These are phyloP conservation scores for Siderastrea radians DNA, from an alignment of 92 coral and sea anemone species.

Conservation along the genomic window DNA sequence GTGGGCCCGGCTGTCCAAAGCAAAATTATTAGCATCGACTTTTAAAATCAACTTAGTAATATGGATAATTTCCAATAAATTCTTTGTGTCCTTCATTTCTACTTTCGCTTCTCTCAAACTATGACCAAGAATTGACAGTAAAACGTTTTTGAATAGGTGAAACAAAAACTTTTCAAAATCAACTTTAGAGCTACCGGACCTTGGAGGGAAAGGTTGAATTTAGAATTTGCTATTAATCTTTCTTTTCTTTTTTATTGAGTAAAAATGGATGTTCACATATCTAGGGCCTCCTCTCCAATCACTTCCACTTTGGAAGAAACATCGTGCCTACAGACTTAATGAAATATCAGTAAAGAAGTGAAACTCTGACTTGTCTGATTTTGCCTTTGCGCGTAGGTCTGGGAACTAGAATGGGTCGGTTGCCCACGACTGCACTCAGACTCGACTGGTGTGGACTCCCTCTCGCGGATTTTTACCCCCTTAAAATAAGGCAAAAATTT, in stretches of 20 bases:
- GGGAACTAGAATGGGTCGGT: no score
- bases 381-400: not conserved
- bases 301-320: not conserved
- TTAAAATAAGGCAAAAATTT: no score
- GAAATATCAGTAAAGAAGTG: slow-evolving; percentile 19
- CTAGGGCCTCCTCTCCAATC: not conserved
- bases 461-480: no score
- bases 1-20: not conserved
- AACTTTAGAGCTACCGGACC: no score
- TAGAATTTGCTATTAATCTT: no score
- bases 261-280: slow-evolving; percentile 21
- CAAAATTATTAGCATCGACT: not conserved
- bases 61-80: no score
- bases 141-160: not conserved
- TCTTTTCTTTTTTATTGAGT: not conserved
- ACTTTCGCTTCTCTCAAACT: not conserved
- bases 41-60: no score
- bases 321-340: not conserved
- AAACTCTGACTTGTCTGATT: not conserved
- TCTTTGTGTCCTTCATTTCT: no score
- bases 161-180: no score
- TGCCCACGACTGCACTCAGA: no score
- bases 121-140: not conserved
- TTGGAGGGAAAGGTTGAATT: no score
- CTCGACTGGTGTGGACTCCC: no score